Conservation (phyloP, 2,797 vertebrate species). For the Nyctibius grandis region DNA sequence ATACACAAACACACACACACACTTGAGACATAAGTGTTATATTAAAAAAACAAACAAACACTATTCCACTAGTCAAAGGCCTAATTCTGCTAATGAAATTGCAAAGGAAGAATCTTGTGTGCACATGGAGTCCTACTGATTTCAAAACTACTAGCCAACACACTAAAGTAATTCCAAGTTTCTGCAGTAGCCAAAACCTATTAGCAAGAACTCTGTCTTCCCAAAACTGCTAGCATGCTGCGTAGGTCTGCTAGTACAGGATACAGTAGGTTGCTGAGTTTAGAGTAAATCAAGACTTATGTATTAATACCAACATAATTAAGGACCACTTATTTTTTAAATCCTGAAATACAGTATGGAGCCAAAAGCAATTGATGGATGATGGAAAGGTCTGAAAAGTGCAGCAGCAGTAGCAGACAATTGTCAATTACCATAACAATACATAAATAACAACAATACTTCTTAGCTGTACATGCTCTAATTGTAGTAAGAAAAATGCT, state of each 20-base stretch:
- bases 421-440: neutral
- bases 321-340: neutral
- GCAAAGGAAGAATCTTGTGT: neutral
- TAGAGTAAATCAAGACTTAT: neutral
- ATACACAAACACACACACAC: neutral
- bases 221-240: neutral
- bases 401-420: neutral
- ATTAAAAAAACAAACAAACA: neutral
- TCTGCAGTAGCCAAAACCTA: neutral
- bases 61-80: neutral
- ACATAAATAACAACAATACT: neutral
- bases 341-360: neutral
- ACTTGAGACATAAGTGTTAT: neutral
- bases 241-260: neutral
- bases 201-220: neutral
- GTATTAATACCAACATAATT: neutral
- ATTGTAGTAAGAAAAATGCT: neutral
- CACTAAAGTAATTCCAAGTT: neutral
- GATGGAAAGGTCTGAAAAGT: neutral
- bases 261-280: constrained; percentile 24
- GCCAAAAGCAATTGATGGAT: neutral
- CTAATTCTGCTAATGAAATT: neutral
- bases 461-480: neutral
- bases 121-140: neutral
- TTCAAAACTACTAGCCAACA: neutral